phyloP scores from a whole-genome alignment of 92 coral and sea anemone species.

The Epizoanthus illoricatus region DNA sequence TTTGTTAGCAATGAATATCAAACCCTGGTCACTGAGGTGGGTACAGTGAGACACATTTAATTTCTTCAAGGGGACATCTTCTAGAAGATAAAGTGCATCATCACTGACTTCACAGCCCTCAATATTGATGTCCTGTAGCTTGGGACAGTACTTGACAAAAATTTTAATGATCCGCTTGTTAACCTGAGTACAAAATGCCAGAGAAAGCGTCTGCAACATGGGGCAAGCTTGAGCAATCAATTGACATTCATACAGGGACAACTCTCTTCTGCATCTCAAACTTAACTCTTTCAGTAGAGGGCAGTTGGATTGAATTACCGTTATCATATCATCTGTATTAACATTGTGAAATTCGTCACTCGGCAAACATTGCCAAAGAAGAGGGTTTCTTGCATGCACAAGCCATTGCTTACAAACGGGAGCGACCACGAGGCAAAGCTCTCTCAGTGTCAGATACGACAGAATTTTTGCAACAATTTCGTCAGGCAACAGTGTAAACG shows the following conservation, averaged over 20 bases:
- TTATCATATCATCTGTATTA: conserved; percentile 37
- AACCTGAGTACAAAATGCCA: conserved; percentile 75
- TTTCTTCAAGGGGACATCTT: conserved; percentile 54
- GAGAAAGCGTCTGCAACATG: conserved; percentile 63
- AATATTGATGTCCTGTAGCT: conserved; percentile 64
- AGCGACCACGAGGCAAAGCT: conserved; percentile 61
- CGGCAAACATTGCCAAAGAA: conserved; percentile 74
- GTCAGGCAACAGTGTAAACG: conserved; percentile 69
- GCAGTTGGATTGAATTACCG: conserved; percentile 55
- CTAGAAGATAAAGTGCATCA: conserved; percentile 52
- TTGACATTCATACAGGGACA: conserved; percentile 47
- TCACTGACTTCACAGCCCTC: conserved; percentile 83
- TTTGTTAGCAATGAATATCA: conserved; percentile 55
- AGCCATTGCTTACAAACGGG: conserved; percentile 77
- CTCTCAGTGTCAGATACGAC: conserved; percentile 67
- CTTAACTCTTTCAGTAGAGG: conserved; percentile 74
- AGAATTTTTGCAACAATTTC: conserved; percentile 76
- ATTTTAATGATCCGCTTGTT: conserved; percentile 41
- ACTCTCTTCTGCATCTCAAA: conserved; percentile 59
- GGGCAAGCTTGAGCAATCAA: conserved; percentile 71
- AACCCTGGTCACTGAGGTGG: conserved; percentile 68
- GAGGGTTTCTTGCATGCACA: conserved; percentile 56
- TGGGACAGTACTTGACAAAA: conserved; percentile 65
- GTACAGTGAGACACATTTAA: conserved; percentile 85
- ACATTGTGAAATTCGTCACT: conserved; percentile 51